These are phyloP conservation scores for Lindbergichthys nudifrons DNA, from an alignment of 2,797 vertebrate species.

Conservation along the genomic window DNA sequence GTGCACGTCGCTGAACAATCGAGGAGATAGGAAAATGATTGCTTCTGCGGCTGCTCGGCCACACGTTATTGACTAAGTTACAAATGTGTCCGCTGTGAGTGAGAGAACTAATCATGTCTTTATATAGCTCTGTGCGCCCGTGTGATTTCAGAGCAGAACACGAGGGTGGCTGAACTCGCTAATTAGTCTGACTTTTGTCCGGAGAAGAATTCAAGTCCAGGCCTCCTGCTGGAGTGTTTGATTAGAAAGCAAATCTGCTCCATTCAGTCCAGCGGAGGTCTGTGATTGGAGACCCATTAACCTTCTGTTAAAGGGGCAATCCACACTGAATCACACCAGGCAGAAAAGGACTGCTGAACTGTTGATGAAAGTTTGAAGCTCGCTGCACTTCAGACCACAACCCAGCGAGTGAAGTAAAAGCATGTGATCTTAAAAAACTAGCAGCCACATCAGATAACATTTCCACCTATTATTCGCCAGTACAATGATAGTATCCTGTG, in stretches of 20 bases:
- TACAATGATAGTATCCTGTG: neutral
- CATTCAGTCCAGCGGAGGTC: conserved; percentile 32
- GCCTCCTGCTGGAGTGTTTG: conserved; percentile 52
- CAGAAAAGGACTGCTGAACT: conserved; percentile 37
- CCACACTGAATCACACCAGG: conserved; percentile 32
- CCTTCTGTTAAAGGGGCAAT: neutral
- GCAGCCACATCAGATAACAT: neutral
- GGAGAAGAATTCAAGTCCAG: conserved; percentile 44
- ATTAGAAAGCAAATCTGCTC: conserved; percentile 51
- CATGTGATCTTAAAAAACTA: neutral
- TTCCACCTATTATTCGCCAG: neutral
- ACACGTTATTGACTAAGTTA: conserved; percentile 44
- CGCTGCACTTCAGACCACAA: neutral
- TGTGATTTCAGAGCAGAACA: conserved; percentile 36
- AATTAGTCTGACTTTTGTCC: conserved; percentile 42
- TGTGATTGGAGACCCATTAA: conserved; percentile 32
- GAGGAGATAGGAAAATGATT: conserved; percentile 42
- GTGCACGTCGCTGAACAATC: neutral
- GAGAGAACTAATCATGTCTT: conserved; percentile 62
- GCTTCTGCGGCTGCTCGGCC: conserved; percentile 23
- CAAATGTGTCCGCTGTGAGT: conserved; percentile 52
- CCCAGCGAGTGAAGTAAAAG: neutral
- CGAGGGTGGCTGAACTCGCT: conserved; percentile 12
- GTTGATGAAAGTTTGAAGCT: conserved; percentile 12
- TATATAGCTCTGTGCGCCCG: conserved; percentile 17